These are phyloP conservation scores for Cephus pulcher DNA, from an alignment of 2,888 invertebrate genomes.

Conservation along the genomic window DNA sequence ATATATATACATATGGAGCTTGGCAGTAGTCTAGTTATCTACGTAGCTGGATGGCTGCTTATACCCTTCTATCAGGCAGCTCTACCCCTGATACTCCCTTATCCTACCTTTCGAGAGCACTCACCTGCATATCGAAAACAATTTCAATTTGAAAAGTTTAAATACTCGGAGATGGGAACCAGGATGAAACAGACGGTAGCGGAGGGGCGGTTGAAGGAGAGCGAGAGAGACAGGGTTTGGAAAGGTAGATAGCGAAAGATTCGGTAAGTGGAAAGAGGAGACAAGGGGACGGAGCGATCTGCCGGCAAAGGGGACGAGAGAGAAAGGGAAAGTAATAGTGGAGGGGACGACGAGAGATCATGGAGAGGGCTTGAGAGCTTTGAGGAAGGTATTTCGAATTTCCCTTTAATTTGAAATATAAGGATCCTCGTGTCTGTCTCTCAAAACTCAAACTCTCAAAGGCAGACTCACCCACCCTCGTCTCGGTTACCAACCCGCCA, in stretches of 20 bases:
- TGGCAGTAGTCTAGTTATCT: neutral
- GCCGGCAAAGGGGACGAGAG: neutral
- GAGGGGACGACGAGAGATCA: conserved; percentile 4
- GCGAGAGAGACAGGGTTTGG: neutral
- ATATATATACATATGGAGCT: neutral
- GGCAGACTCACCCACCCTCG: conserved; percentile 23
- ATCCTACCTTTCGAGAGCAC: conserved; percentile 39
- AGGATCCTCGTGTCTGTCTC: conserved; percentile 39
- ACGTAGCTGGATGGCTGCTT: neutral
- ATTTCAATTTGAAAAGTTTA: conserved; percentile 64
- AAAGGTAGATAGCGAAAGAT: neutral
- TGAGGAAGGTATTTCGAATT: conserved; percentile 56
- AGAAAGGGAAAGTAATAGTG: neutral
- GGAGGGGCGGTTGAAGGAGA: neutral
- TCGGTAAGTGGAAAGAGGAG: neutral
- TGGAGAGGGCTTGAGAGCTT: conserved; percentile 41
- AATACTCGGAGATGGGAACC: conserved; percentile 32
- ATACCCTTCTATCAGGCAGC: neutral
- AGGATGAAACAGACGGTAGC: neutral
- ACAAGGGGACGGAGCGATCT: neutral
- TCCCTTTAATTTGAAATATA: conserved; percentile 59
- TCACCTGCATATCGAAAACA: conserved; percentile 58
- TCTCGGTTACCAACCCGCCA: neutral
- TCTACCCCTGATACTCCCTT: neutral
- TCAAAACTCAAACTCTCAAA: conserved; percentile 45